Base-by-base conservation (phyloP, 1,140 invertebrate genomes). In the Thaumatotibia leucotreta region DNA sequence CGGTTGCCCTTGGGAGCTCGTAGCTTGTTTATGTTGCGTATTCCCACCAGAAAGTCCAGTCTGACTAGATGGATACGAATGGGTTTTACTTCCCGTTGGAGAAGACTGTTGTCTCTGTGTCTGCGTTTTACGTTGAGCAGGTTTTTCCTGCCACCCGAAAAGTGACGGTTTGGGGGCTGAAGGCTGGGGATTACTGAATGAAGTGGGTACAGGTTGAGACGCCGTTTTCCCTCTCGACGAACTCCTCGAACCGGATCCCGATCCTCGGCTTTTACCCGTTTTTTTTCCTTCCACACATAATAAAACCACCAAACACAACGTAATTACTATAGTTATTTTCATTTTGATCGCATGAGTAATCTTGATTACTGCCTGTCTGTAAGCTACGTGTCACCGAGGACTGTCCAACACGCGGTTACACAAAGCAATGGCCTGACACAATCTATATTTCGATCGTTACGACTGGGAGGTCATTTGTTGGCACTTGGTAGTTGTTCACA, bases 61-160 rank as follows among this genome's bases (percentile, higher is more conserved):
- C 39, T 86, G 75, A 69, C 86, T 91, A 14, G 86, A 87, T 63
- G 88, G 86, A 76, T 89, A 90, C 9, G 85, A 84, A 74, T 89
- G 88, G 58, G 74, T 80, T 68, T 83, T 76, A 32, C 79, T 78
- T 63, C 62, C 79, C 8, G 75, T 52, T 50, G 84, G 74, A 20
- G 78, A 83, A 1, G 80, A 74, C 68, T 84, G 77, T 61, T 70
- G 74, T 8, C 82, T 72, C 23, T 73, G 49, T 10, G 71, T 74
- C 66, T 83, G 79, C 5, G 78, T 70, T 52, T 80, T 81, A 20
- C 52, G 52, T 66, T 81, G 79, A 24, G 80, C 79, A 17, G 88
- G 68, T 73, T 79, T 82, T 77, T 86, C 81, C 70, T 91, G 88
- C 88, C 88, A 91, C 64, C 83, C 88, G 70, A 82, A 88, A 8